Base-by-base conservation (phyloP, 2,888 invertebrate genomes). In the Drosophila paranaensis region DNA sequence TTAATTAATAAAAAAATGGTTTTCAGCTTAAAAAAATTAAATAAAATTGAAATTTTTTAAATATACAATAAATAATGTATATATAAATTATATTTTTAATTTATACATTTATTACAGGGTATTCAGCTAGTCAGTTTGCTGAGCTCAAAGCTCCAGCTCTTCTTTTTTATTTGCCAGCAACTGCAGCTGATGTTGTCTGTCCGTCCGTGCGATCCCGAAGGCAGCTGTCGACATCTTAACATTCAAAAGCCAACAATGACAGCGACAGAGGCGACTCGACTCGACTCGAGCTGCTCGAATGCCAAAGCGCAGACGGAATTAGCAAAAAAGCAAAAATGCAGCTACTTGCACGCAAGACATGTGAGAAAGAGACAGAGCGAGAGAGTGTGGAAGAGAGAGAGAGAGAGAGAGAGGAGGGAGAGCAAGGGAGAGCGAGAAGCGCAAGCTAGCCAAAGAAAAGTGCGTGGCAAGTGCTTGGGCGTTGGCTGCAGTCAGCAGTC, bases 221-320 rank as follows among this genome's bases (percentile, higher is more conserved):
- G 81, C 88, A 84, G 88, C 88, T 87, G 88, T 87, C 85, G 88
- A 81, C 88, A 84, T 82, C 88, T 87, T 87, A 87, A 82, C 85
- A 87, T 82, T 82, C 87, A 82, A 82, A 82, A 87, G 82, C 85
- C 88, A 82, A 84, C 88, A 82, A 82, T 84, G 85, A 87, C 84
- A 84, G 76, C 75, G 83, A 53, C 45, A 56, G 55, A 55, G 50
- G 57, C 61, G 60, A 68, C 54, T 61, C 70, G 74, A 67, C 51
- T 51, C 35, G 60, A 68, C 54, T 61, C 27, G 25, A 69, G 60
- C 77, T 71, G 78, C 73, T 76, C 71, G 69, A 81, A 83, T 79
- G 81, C 84, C 83, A 81, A 71, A 67, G 72, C 63, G 71, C 63
- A 68, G 80, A 62, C 74, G 82, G 84, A 85, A 88, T 88, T 85